Base-by-base conservation (phyloP, 2,113 vertebrate species). In the Engystomops pustulosus region DNA sequence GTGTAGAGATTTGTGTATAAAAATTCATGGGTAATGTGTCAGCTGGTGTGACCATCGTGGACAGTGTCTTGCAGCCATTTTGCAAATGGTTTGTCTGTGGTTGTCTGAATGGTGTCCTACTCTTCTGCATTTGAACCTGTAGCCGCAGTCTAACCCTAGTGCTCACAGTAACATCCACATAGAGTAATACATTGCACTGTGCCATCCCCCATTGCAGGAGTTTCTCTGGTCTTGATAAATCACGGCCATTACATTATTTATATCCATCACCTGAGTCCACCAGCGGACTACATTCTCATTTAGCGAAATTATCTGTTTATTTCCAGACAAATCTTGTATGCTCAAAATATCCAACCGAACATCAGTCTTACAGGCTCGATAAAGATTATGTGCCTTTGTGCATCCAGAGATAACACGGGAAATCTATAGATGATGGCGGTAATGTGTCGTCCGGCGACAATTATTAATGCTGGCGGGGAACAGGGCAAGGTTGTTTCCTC, bases 381-480 rank as follows among this genome's bases (percentile, higher is more conserved):
- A 65, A 65, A 49, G 60, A 67, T 68, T 68, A 67, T 68, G 79
- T 67, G 79, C 60, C 60, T 67, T 80, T 80, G 58, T 67, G 79
- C 44, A 79, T 65, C 32, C 34, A 27, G 38, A 79, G 55, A 65
- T 65, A 79, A 79, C 36, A 7, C 7, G 9, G 36, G 6, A 30
- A 79, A 79, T 79, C 77, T 79, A 79, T 49, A 80, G 78, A 80
- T 68, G 14, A 34, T 67, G 60, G 18, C 34, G 44, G 60, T 68
- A 80, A 68, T 67, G 60, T 34, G 34, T 49, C 14, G 60, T 44
- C 76, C 34, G 6, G 34, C 38, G 53, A 44, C 76, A 62, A 62
- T 79, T 62, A 79, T 65, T 79, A 79, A 62, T 36, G 17, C 53
- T 30, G 55, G 20, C 25, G 15, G 55, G 23, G 53, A 20, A 77